Percentiles rank a stretch among this genome's conserved stretches.
phyloP scores from a whole-genome alignment of 2,797 vertebrate species.

The Hippocampus kuda region DNA sequence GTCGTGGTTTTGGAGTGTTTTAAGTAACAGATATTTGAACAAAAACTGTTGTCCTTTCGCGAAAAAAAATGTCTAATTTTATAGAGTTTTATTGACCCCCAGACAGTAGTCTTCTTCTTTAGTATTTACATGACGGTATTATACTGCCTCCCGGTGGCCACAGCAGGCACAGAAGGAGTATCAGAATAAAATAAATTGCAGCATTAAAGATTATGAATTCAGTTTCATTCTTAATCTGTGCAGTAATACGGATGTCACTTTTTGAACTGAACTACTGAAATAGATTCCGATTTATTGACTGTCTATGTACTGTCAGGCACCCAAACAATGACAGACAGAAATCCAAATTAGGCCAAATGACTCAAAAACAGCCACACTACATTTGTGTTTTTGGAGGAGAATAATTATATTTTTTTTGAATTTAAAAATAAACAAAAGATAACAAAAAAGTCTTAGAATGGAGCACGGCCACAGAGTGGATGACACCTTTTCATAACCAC shows the following conservation, averaged over 20 bases:
- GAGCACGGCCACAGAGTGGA: constrained; percentile 70
- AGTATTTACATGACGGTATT: no score
- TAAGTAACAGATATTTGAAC: no score
- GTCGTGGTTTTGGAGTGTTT: no score
- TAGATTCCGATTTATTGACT: background rate
- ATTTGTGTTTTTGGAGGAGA: constrained; percentile 67
- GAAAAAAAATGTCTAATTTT: no score
- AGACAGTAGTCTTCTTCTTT: no score
- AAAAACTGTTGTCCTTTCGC: no score
- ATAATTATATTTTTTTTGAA: constrained; percentile 78
- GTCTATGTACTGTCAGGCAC: background rate
- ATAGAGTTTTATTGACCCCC: no score
- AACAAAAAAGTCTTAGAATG: constrained; percentile 50
- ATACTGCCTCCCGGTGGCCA: no score
- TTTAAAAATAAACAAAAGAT: constrained; percentile 9
- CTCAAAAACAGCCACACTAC: constrained; percentile 61
- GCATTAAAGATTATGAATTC: no score
- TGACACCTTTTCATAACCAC: constrained; percentile 69
- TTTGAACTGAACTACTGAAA: constrained; percentile 47
- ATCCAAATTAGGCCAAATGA: constrained; percentile 55
- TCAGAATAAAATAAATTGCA: no score
- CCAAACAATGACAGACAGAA: constrained; percentile 9
- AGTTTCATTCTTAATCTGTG: no score
- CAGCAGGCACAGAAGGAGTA: no score
- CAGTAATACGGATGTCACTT: constrained; percentile 30